phyloP scores from a whole-genome alignment of 1,140 invertebrate species.

The Drosophila quadrilineata region DNA sequence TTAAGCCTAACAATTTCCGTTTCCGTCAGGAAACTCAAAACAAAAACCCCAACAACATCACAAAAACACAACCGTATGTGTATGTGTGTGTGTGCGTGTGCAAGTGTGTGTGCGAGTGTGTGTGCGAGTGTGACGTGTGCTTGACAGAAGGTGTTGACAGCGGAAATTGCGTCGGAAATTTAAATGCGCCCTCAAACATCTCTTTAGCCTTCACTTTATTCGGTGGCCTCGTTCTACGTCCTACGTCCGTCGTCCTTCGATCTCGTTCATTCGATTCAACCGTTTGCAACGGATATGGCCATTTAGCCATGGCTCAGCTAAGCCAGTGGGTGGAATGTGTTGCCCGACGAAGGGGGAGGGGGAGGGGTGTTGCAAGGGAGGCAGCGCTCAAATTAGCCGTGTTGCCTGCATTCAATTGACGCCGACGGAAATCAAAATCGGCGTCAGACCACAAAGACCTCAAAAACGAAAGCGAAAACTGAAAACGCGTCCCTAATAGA shows the following conservation, averaged over 20 bases:
- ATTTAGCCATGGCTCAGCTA: constrained; percentile 27
- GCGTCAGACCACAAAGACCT: constrained; percentile 14
- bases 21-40: constrained; percentile 52
- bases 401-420: constrained; percentile 37
- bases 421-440: constrained; percentile 56
- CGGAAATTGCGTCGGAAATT: constrained; percentile 77
- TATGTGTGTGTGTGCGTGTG: constrained; percentile 12
- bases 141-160: constrained; percentile 69
- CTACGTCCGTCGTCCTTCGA: too few relatives aligned
- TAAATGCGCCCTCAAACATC: constrained; percentile 62
- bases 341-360: too few relatives aligned
- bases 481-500: constrained; percentile 21
- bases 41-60: constrained; percentile 18
- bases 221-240: too few relatives aligned
- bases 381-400: constrained; percentile 22
- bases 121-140: constrained; percentile 37
- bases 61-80: constrained; percentile 9
- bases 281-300: constrained; percentile 22
- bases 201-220: constrained; percentile 4
- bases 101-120: constrained; percentile 16
- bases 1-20: constrained; percentile 78
- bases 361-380: too few relatives aligned
- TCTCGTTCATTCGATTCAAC: background rate
- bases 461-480: constrained; percentile 18
- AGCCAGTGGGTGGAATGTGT: too few relatives aligned